These are phyloP conservation scores for Cheirogaleus major DNA, from an alignment of 2,797 vertebrate species.

Conservation along the genomic window DNA sequence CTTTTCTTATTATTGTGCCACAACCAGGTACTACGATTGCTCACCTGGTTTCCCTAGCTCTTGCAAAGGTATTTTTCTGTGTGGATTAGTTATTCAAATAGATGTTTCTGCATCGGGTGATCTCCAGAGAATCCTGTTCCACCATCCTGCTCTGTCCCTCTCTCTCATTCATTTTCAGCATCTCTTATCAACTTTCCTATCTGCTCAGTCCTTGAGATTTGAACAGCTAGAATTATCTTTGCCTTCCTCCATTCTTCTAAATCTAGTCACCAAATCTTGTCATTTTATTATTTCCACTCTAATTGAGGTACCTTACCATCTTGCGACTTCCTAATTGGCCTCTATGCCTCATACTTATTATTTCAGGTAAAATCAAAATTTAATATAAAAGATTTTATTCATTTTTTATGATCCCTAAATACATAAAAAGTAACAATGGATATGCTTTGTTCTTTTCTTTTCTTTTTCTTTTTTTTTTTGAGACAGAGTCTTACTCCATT, in stretches of 20 bases:
- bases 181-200: not conserved
- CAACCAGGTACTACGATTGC: not conserved
- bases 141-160: not conserved
- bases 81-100: not conserved
- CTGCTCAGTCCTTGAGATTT: not conserved
- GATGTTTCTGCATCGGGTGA: not conserved
- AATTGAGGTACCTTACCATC: not conserved
- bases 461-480: too few species aligned
- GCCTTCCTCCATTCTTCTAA: not conserved
- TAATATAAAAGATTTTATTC: not conserved
- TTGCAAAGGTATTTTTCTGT: not conserved
- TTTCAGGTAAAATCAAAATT: constrained; percentile 11
- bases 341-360: not conserved
- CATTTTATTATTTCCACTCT: not conserved
- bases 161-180: not conserved
- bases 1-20: not conserved
- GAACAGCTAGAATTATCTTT: not conserved
- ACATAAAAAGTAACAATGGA: not conserved
- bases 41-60: not conserved
- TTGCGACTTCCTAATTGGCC: not conserved
- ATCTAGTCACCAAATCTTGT: not conserved
- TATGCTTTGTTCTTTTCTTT: not conserved
- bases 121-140: not conserved
- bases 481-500: not conserved
- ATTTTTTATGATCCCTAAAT: constrained; percentile 2